Evolutionary conservation across 1,140 invertebrate species (phyloP).

Genomic region (Bombus confusus): DNA sequence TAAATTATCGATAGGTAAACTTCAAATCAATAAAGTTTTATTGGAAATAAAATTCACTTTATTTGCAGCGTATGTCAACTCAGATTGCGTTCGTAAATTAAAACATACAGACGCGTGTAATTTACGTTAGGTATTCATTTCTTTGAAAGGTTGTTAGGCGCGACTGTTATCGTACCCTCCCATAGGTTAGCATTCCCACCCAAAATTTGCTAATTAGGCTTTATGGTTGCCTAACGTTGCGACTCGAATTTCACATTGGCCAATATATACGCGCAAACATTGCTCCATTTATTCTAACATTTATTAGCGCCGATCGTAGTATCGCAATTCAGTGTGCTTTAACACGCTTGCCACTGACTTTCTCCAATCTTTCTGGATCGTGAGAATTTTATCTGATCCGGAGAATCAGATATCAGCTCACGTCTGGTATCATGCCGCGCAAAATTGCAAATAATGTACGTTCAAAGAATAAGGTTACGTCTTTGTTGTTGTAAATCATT

Average conservation of each 20-base stretch:
- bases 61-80: not conserved
- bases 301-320: slow-evolving; percentile 24
- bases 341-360: slow-evolving; percentile 25
- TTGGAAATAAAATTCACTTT: not conserved
- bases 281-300: slow-evolving; percentile 25
- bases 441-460: not conserved
- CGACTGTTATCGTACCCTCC: not conserved
- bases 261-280: not conserved
- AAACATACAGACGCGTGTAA: not conserved
- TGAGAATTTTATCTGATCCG: slow-evolving; percentile 38
- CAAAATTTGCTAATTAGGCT: slow-evolving; percentile 16
- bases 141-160: not conserved
- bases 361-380: slow-evolving; percentile 46
- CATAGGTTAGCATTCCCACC: not conserved
- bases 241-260: not conserved
- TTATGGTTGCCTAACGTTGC: not conserved
- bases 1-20: too few species aligned
- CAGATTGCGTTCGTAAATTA: not conserved
- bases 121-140: not conserved
- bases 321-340: slow-evolving; percentile 17
- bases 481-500: too few species aligned
- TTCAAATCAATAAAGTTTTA: too few species aligned
- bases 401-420: slow-evolving; percentile 12
- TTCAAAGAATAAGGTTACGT: not conserved
- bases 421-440: not conserved